Percentiles rank a stretch among this genome's conserved stretches.
These are phyloP conservation scores for Strix uralensis DNA, from an alignment of 2,113 vertebrate genomes.

Conservation along the genomic window DNA sequence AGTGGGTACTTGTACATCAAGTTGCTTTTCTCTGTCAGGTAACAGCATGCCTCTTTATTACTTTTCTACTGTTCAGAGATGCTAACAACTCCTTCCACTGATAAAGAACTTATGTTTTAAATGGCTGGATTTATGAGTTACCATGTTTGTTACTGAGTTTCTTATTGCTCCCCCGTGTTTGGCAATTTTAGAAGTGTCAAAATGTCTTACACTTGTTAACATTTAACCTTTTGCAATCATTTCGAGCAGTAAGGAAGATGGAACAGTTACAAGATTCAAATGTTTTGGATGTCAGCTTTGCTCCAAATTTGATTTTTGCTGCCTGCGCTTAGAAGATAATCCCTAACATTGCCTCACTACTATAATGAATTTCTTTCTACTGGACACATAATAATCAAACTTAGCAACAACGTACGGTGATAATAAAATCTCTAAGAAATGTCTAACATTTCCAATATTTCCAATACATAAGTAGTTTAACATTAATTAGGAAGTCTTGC, in stretches of 20 bases:
- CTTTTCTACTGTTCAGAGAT: neutral
- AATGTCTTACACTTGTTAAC: neutral
- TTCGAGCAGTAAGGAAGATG: neutral
- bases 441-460: neutral
- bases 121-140: neutral
- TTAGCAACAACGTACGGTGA: neutral
- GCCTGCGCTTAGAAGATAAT: neutral
- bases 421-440: neutral
- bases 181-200: neutral
- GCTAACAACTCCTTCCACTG: neutral
- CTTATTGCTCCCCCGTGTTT: neutral
- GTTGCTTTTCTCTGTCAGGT: neutral
- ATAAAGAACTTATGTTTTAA: neutral
- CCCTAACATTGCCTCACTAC: neutral
- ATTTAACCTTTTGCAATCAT: neutral
- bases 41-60: neutral
- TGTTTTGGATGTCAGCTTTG: conserved; percentile 1
- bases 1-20: neutral
- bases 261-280: neutral
- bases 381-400: conserved; percentile 12
- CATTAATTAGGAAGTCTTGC: neutral
- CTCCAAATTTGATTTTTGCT: conserved; percentile 28
- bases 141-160: neutral
- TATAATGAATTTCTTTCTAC: conserved; percentile 27
- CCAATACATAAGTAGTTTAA: conserved; percentile 5